These are phyloP conservation scores for Ophion ellenae DNA, from an alignment of 2,888 invertebrate genomes.

Conservation along the genomic window DNA sequence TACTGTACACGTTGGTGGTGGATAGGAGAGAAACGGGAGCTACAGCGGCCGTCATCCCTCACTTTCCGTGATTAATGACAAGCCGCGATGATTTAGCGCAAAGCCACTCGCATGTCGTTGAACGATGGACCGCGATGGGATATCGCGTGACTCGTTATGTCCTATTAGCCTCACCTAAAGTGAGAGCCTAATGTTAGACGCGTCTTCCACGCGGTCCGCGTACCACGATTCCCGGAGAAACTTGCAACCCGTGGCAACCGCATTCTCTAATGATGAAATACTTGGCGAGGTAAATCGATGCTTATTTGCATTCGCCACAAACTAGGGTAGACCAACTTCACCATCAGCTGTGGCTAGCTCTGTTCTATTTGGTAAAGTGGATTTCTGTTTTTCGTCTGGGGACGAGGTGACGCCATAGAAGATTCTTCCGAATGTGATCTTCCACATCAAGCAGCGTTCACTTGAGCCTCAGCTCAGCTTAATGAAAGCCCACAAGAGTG, in stretches of 20 bases:
- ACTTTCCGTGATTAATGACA: slow-evolving; percentile 76
- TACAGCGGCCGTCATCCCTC: slow-evolving; percentile 68
- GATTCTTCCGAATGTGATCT: background rate
- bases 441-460: background rate
- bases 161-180: slow-evolving; percentile 40
- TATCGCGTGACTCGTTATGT: slow-evolving; percentile 74
- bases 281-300: slow-evolving; percentile 45
- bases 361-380: background rate
- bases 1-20: background rate
- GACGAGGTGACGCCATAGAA: background rate
- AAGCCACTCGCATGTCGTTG: slow-evolving; percentile 66
- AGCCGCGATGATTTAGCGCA: slow-evolving; percentile 75
- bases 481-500: background rate
- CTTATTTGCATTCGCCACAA: slow-evolving; percentile 37
- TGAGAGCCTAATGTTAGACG: slow-evolving; percentile 50
- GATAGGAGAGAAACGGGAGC: slow-evolving; percentile 34
- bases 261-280: slow-evolving; percentile 10
- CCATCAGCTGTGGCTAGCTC: background rate
- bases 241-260: background rate
- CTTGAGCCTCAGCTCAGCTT: background rate
- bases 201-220: slow-evolving; percentile 11
- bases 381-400: background rate
- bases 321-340: background rate
- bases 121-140: slow-evolving; percentile 63
- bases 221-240: slow-evolving; percentile 7